Base-by-base conservation (phyloP, 2,888 invertebrate genomes). In the Leistus spinibarbis region DNA sequence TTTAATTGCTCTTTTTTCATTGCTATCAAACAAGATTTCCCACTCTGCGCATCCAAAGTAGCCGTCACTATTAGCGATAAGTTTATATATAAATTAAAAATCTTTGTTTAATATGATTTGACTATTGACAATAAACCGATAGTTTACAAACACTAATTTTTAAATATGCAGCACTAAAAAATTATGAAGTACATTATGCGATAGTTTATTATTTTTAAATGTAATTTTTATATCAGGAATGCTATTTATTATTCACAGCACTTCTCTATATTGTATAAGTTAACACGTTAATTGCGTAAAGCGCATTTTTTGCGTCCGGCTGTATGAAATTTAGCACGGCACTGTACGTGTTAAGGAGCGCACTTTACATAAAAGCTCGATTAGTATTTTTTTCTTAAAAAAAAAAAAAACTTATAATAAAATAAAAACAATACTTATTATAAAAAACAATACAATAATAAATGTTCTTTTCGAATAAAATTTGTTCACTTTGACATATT, bases 111-210 rank as follows among this genome's bases (percentile, higher is more conserved):
- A n/a, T n/a, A n/a, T n/a, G n/a, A n/a, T n/a, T 40, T 7, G 10
- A 7, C 40, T 4, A 10, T 24, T 24, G 24, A 24, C n/a, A 24
- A 24, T 24, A 24, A 24, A 24, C 7, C 24, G 24, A 7, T 24
- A 7, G 3, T 24, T 24, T 7, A 4, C 3, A 4, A 24, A 24
- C 24, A 24, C 24, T 5, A 10, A 60, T 60, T 3, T 60, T 19
- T 54, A 63, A 64, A 70, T 70, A 71, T 54, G 71, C 64, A 71
- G 64, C 71, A 71, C 71, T 71, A 64, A 53, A 71, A 71, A 22
- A 20, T 20, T 60, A 60, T 20, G 22, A 40, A 40, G 40, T 40
- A 40, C 40, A 40, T 40, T 40, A 40, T 40, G 40, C 40, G 40
- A 27, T 27, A 40, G 40, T 40, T 40, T 40, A 40, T 40, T 40